phyloP scores from a whole-genome alignment of 2,888 invertebrate genomes.

The Hoplodrina blanda region DNA sequence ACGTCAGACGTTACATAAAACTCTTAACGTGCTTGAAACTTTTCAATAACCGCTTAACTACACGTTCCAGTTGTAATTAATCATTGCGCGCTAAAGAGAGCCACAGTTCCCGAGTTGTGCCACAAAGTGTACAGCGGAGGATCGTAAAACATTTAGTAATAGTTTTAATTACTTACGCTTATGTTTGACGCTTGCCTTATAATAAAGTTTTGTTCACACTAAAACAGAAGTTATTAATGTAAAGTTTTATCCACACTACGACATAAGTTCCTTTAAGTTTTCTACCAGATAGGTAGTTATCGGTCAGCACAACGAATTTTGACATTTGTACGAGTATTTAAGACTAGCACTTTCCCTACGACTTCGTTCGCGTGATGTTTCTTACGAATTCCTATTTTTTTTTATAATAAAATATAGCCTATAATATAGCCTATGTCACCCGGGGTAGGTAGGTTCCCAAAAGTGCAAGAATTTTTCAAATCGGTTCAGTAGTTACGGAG shows the following conservation, averaged over 20 bases:
- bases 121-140: slow-evolving; percentile 61
- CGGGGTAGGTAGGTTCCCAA: too few species aligned
- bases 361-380: too few species aligned
- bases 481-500: too few species aligned
- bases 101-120: slow-evolving; percentile 45
- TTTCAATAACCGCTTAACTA: slow-evolving; percentile 42
- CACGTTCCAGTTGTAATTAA: slow-evolving; percentile 40
- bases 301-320: not conserved
- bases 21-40: slow-evolving; percentile 28
- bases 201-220: slow-evolving; percentile 7
- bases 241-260: not conserved
- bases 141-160: slow-evolving; percentile 77
- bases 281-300: not conserved
- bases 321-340: too few species aligned
- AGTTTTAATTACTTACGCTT: slow-evolving; percentile 63
- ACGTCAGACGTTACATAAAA: slow-evolving; percentile 7
- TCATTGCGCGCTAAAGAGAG: slow-evolving; percentile 44
- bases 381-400: too few species aligned
- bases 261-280: not conserved
- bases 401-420: too few species aligned
- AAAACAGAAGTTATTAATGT: too few species aligned
- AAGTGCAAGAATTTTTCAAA: too few species aligned
- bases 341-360: too few species aligned
- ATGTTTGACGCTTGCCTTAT: slow-evolving; percentile 58
- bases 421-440: too few species aligned